phyloP scores from a whole-genome alignment of 2,797 vertebrate genomes.

The Vultur gryphus region DNA sequence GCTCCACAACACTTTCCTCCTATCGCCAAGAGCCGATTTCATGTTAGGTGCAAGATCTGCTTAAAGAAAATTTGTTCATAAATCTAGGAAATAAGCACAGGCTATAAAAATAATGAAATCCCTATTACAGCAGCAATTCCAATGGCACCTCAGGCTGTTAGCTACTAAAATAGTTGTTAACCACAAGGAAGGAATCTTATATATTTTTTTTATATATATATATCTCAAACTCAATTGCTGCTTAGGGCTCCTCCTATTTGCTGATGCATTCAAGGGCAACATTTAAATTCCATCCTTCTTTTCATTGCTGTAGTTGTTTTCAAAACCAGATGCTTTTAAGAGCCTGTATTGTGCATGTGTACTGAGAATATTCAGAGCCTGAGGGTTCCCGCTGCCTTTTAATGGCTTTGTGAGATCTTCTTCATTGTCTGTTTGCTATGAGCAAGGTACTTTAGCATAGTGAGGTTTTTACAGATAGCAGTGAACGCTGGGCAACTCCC shows the following conservation, averaged over 20 bases:
- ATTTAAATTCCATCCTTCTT: conserved; percentile 23
- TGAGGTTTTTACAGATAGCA: not conserved
- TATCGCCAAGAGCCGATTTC: not conserved
- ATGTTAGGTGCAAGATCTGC: not conserved
- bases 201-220: not conserved
- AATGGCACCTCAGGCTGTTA: conserved; percentile 29
- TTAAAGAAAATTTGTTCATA: conserved; percentile 32
- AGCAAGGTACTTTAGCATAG: not conserved
- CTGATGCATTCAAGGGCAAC: not conserved
- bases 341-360: not conserved
- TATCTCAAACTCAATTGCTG: not conserved
- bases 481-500: not conserved
- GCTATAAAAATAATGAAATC: conserved; percentile 52
- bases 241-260: conserved; percentile 16
- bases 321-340: conserved; percentile 26
- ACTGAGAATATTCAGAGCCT: not conserved
- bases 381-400: not conserved
- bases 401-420: conserved; percentile 17
- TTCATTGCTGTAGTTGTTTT: not conserved
- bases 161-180: conserved; percentile 37
- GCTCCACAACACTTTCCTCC: not conserved
- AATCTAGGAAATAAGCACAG: conserved; percentile 49
- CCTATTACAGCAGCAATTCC: conserved; percentile 40
- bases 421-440: not conserved
- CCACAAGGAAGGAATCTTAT: conserved; percentile 18